A percentile compares a stretch with the other conserved stretches of the same genome.
Evolutionary conservation across 2,113 vertebrate species (phyloP).

Genomic region (Eidolon helvum): DNA sequence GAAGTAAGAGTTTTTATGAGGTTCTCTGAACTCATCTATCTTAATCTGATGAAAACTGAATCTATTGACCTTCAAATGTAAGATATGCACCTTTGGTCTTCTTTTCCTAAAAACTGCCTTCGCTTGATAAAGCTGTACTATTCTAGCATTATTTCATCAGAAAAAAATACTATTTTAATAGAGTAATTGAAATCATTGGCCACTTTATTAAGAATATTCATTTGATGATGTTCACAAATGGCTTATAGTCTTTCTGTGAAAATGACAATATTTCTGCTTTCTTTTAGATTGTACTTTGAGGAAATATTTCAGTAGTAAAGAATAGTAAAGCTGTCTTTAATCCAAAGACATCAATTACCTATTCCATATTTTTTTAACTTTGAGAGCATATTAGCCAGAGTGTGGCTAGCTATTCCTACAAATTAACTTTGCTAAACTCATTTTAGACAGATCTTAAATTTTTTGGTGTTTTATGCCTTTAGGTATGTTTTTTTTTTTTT

Average conservation of each 20-base stretch:
- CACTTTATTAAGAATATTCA: not conserved
- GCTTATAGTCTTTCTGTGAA: not conserved
- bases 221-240: not conserved
- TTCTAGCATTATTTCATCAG: not conserved
- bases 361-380: not conserved
- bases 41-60: conserved; percentile 68
- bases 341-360: not conserved
- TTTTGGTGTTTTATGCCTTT: not conserved
- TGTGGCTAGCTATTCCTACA: not conserved
- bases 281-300: not conserved
- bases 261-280: not conserved
- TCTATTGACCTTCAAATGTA: conserved; percentile 56
- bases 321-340: not conserved
- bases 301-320: not conserved
- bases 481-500: not conserved
- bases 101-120: not conserved
- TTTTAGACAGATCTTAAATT: not conserved
- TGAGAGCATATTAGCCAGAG: not conserved
- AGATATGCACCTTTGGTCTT: not conserved
- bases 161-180: not conserved
- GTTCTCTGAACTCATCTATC: conserved; percentile 58
- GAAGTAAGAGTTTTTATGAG: conserved; percentile 51
- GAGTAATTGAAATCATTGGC: not conserved
- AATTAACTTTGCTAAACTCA: not conserved
- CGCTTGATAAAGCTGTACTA: not conserved